Percentiles rank a stretch among this genome's conserved stretches.
phyloP scores from a whole-genome alignment of 2,113 vertebrate species.

The Tenebrosternarchus preto region DNA sequence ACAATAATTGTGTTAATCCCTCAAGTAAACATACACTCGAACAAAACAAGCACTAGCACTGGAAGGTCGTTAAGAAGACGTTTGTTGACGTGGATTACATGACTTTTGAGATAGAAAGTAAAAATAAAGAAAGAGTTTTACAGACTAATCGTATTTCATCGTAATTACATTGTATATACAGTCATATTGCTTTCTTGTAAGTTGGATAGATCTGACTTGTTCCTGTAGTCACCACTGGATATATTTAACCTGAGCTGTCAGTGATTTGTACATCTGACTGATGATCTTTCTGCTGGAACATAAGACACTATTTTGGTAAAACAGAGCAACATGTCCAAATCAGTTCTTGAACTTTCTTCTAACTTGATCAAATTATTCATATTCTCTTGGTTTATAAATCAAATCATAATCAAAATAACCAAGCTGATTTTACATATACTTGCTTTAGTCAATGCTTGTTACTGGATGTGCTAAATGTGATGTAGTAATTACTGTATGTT shows the following conservation, averaged over 20 bases:
- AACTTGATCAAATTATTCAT: no score
- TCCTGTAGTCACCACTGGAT: background rate
- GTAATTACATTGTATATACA: no score
- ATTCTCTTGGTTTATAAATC: no score
- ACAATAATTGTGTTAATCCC: conserved; percentile 35
- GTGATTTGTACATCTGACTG: background rate
- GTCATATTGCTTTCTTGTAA: no score
- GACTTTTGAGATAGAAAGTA: background rate
- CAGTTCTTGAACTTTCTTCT: no score
- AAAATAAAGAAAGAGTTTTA: conserved; percentile 23
- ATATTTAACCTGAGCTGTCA: background rate
- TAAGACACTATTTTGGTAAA: background rate
- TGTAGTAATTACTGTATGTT: background rate
- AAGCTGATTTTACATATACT: background rate
- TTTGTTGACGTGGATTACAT: conserved; percentile 19
- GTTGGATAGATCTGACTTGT: background rate
- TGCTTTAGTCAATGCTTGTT: background rate
- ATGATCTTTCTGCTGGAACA: background rate
- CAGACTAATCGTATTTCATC: no score
- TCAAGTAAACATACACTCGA: conserved; percentile 29
- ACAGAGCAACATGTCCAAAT: no score
- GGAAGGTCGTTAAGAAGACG: conserved; percentile 34
- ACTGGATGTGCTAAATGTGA: background rate
- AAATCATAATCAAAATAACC: no score
- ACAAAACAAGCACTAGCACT: conserved; percentile 3